A percentile compares a stretch with the other conserved stretches of the same genome.
Evolutionary conservation across 1,140 invertebrate genomes (phyloP).

Genomic region (Caenorhabditis latens): DNA sequence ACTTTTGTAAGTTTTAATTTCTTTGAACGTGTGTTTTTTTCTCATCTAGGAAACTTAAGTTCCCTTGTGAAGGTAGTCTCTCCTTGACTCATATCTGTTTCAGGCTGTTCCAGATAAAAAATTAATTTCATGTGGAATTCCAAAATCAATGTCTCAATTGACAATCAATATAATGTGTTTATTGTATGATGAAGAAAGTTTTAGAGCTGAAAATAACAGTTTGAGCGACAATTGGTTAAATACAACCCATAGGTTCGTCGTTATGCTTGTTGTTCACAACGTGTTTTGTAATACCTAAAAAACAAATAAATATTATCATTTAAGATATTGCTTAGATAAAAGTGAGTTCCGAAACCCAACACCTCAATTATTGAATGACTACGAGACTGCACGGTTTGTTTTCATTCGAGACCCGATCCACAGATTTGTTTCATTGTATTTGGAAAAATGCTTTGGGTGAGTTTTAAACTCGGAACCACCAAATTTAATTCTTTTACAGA

Average conservation of each 20-base stretch:
- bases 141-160: constrained; percentile 33
- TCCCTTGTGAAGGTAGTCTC: not conserved
- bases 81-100: not conserved
- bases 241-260: too few species aligned
- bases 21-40: not conserved
- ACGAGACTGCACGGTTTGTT: not conserved
- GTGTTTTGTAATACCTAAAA: too few species aligned
- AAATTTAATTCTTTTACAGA: not conserved
- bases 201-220: not conserved
- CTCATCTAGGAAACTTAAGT: not conserved
- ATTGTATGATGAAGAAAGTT: constrained; percentile 5
- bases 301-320: not conserved
- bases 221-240: not conserved
- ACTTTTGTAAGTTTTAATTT: not conserved
- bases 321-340: not conserved
- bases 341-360: not conserved
- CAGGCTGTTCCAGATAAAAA: not conserved
- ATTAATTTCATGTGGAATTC: not conserved
- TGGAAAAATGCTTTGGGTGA: not conserved
- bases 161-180: constrained; percentile 3
- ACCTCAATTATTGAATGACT: not conserved
- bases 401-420: constrained; percentile 21
- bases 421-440: constrained; percentile 4
- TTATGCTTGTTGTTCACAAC: too few species aligned
- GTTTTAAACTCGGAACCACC: not conserved